phyloP scores from a whole-genome alignment of 2,888 invertebrate species.

The Ennomos fuscantarius region DNA sequence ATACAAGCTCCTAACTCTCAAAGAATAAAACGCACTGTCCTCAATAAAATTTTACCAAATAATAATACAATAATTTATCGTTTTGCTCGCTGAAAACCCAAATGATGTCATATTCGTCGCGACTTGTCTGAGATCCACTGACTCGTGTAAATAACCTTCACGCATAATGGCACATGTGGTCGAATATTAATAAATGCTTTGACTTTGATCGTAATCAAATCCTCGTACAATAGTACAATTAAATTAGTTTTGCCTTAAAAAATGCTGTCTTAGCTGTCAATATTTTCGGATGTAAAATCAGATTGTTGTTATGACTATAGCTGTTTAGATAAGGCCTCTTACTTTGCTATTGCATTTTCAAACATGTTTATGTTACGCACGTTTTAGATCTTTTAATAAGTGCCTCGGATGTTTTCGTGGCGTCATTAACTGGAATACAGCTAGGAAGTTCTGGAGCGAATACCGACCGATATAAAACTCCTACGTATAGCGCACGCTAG shows the following conservation, averaged over 20 bases:
- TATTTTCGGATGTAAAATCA: not conserved
- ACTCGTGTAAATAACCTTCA: slow-evolving; percentile 63
- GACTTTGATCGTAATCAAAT: slow-evolving; percentile 42
- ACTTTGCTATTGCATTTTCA: slow-evolving; percentile 13
- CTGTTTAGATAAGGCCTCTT: slow-evolving; percentile 10
- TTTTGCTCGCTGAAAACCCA: slow-evolving; percentile 47
- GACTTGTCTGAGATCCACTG: slow-evolving; percentile 57
- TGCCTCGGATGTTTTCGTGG: slow-evolving; percentile 35
- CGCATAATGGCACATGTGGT: slow-evolving; percentile 57
- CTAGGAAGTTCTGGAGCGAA: slow-evolving; percentile 49
- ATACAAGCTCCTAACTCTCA: not conserved
- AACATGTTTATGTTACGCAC: slow-evolving; percentile 21
- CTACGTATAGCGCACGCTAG: slow-evolving; percentile 47
- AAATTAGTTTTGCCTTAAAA: slow-evolving; percentile 27
- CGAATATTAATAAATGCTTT: slow-evolving; percentile 47
- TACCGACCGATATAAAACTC: slow-evolving; percentile 55
- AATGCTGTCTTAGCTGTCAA: slow-evolving; percentile 4
- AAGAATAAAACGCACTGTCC: not conserved
- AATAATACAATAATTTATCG: slow-evolving; percentile 44
- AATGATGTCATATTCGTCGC: slow-evolving; percentile 60
- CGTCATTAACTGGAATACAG: slow-evolving; percentile 39
- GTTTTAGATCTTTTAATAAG: slow-evolving; percentile 25
- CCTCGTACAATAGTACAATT: slow-evolving; percentile 24
- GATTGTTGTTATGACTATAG: not conserved
- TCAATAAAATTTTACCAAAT: slow-evolving; percentile 10